Evolutionary conservation across 2,113 vertebrate species (phyloP).

Genomic region (Xyliphius kryptos): DNA sequence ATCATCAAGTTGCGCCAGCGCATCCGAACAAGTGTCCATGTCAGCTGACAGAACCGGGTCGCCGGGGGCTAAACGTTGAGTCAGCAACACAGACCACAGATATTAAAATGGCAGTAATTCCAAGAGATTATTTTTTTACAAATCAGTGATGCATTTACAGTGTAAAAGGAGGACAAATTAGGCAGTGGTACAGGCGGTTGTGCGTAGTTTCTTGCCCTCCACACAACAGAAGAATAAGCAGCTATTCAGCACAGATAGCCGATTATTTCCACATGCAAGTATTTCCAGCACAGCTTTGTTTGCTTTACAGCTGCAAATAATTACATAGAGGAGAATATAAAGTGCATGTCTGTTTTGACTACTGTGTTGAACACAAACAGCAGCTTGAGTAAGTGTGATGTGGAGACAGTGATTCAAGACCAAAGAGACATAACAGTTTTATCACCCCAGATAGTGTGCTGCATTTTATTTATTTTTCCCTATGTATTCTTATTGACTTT

Average conservation of each 20-base stretch:
- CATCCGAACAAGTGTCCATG: constrained; percentile 84
- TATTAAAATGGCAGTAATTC: not conserved
- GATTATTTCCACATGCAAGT: constrained; percentile 18
- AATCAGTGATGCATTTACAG: too few species aligned
- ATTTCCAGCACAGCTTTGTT: constrained; percentile 7
- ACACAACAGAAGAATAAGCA: constrained; percentile 4
- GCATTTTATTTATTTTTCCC: constrained; percentile 6
- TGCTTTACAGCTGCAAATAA: constrained; percentile 22
- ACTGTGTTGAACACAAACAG: constrained; percentile 19
- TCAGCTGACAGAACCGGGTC: constrained; percentile 76
- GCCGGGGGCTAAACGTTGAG: constrained; percentile 52
- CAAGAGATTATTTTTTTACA: too few species aligned
- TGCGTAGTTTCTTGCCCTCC: constrained; percentile 7
- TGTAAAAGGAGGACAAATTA: too few species aligned
- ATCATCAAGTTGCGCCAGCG: constrained; percentile 84
- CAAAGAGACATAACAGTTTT: constrained; percentile 26
- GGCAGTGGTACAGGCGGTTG: not conserved
- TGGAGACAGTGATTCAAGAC: constrained; percentile 16
- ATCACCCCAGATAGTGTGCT: constrained; percentile 1
- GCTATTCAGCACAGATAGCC: constrained; percentile 9
- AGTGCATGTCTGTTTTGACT: constrained; percentile 35
- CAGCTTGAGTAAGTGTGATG: constrained; percentile 14
- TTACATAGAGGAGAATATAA: constrained; percentile 8
- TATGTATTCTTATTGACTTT: too few species aligned
- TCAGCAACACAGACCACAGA: not conserved